Base-by-base conservation (phyloP, 2,888 invertebrate species). In the Choreutis nemorana region DNA sequence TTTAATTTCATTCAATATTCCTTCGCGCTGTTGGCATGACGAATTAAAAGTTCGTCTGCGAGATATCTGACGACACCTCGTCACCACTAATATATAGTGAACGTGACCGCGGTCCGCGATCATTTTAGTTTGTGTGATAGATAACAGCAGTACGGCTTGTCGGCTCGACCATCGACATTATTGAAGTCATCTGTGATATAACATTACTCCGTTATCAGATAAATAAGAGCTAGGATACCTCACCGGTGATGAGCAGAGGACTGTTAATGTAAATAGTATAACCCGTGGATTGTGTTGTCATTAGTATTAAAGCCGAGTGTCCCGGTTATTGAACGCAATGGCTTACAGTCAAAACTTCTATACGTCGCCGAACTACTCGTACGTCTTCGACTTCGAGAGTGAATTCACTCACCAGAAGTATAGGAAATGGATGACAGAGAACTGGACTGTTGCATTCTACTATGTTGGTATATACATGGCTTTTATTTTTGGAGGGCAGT, bases 361-460 rank as follows among this genome's bases (percentile, higher is more conserved):
- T 48, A 61, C 73, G 34, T 85, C 91, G 38, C 91, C 91, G 39
- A 96, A 96, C 73, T 95, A 96, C 72, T 91, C 94, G 24, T 93
- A 94, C 68, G 86, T 95, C 61, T 95, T 98, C 78, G 90, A 93
- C 55, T 97, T 97, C 59, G 98, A 98, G 79, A 90, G 90, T 61
- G 89, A 92, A 59, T 98, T 97, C 71, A 91, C 92, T 57, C 93
- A 95, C 58, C 85, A 89, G 51, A 86, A 89, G 47, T 91, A 92
- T 48, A 86, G 90, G 59, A 87, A 87, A 75, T 97, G 97, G 95
- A 97, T 98, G 95, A 86, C 89, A 44, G 87, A 91, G 52, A 94
- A 98, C 70, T 98, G 98, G 98, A 94, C 92, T 33, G 87, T 90
- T 58, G 91, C 92, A 31, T 94, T 96, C 72, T 94, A 94, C 55